A percentile compares a stretch with the other conserved stretches of the same genome.
Conservation (phyloP, 2,113 vertebrate species). For the Hippoglossus stenolepis region DNA sequence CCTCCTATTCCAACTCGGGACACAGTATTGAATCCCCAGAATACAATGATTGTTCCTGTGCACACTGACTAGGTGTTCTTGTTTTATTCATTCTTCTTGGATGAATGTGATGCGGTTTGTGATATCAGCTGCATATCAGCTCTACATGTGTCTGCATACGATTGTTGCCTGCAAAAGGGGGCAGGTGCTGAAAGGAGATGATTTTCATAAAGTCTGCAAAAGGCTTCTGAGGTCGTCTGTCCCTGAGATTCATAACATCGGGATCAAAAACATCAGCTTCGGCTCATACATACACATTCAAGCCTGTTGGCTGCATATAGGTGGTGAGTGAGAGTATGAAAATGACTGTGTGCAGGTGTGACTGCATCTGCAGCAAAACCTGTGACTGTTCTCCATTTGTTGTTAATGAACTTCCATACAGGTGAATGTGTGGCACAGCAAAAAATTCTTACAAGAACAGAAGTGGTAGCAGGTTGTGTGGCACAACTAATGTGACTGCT, state of each 20-base stretch:
- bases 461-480: not conserved
- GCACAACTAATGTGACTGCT: not conserved
- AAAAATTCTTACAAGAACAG: too few species aligned
- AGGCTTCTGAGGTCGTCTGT: not conserved
- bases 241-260: slow-evolving; percentile 2
- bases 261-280: not conserved
- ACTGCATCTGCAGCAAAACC: too few species aligned
- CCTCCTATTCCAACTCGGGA: slow-evolving; percentile 35
- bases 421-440: too few species aligned
- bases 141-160: slow-evolving; percentile 4
- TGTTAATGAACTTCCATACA: too few species aligned
- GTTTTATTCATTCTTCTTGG: slow-evolving; percentile 27
- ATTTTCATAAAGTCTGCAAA: not conserved
- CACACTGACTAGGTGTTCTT: slow-evolving; percentile 27
- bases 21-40: slow-evolving; percentile 31
- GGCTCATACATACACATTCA: not conserved
- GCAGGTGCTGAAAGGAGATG: slow-evolving; percentile 4
- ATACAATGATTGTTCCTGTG: slow-evolving; percentile 40
- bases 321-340: too few species aligned
- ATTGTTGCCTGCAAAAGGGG: not conserved
- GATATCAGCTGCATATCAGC: slow-evolving; percentile 24
- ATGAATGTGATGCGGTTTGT: slow-evolving; percentile 13
- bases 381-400: too few species aligned
- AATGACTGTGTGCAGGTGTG: too few species aligned
- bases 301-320: not conserved